phyloP scores from a whole-genome alignment of 2,888 invertebrate genomes.

The Entomobrya multifasciata region DNA sequence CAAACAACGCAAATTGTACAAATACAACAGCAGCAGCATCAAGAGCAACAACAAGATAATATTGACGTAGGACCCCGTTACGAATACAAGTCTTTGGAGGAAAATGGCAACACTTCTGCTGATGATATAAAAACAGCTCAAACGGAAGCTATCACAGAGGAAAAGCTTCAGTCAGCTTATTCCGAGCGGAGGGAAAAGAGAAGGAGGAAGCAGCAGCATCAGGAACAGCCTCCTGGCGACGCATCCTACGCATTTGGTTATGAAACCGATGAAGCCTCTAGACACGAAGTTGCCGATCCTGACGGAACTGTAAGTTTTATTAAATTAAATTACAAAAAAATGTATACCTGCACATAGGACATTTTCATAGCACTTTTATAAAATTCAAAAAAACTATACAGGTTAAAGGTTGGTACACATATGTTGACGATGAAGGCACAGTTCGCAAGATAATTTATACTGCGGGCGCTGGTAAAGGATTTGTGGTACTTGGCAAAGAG shows the following conservation, averaged over 20 bases:
- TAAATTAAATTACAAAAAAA: background rate
- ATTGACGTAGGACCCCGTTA: conserved; percentile 55
- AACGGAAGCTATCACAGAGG: conserved; percentile 63
- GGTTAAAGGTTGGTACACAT: conserved; percentile 70
- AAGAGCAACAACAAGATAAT: background rate
- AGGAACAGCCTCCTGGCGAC: conserved; percentile 58
- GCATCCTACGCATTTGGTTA: conserved; percentile 76
- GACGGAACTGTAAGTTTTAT: conserved; percentile 71
- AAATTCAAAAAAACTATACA: background rate
- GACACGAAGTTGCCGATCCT: conserved; percentile 75
- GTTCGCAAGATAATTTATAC: conserved; percentile 74
- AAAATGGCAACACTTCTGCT: conserved; percentile 4
- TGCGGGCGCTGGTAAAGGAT: conserved; percentile 77
- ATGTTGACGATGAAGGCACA: conserved; percentile 76
- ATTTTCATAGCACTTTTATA: background rate
- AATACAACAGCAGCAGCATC: conserved; percentile 1
- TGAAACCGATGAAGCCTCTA: conserved; percentile 72
- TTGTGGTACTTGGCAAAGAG: conserved; percentile 73
- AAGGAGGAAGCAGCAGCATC: conserved; percentile 44
- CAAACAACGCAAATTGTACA: conserved; percentile 22
- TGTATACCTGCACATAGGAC: background rate
- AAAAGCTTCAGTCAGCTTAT: conserved; percentile 65
- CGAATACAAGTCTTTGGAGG: conserved; percentile 54
- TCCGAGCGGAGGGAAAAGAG: conserved; percentile 64
- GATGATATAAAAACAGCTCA: conserved; percentile 65